A percentile compares a stretch with the other conserved stretches of the same genome.
These are phyloP conservation scores for Hypolimnas misippus DNA, from an alignment of 2,888 invertebrate genomes.

Conservation along the genomic window DNA sequence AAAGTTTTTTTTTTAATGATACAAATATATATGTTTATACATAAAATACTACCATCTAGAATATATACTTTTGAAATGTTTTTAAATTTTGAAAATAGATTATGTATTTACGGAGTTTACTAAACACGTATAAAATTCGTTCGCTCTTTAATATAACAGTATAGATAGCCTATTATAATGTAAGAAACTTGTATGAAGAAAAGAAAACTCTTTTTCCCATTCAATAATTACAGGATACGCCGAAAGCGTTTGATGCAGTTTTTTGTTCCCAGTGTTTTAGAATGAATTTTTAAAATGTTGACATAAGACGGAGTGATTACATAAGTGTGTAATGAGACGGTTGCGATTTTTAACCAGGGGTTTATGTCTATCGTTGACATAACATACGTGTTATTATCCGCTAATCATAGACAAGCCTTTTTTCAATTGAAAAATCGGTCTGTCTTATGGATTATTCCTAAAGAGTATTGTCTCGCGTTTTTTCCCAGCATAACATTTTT, in stretches of 20 bases:
- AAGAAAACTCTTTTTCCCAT: background rate
- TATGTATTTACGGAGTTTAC: too few species aligned
- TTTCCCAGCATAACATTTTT: background rate
- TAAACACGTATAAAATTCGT: too few species aligned
- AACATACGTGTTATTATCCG: constrained; percentile 39
- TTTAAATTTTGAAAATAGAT: too few species aligned
- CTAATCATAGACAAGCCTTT: constrained; percentile 35
- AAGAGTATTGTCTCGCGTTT: background rate
- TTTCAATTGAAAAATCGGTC: constrained; percentile 36
- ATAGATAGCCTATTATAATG: too few species aligned
- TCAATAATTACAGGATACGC: constrained; percentile 1
- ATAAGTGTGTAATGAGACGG: constrained; percentile 37
- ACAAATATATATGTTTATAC: too few species aligned
- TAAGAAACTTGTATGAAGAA: background rate
- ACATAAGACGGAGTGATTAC: constrained; percentile 44
- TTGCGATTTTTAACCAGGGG: constrained; percentile 39
- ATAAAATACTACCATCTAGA: too few species aligned
- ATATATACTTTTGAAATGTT: too few species aligned
- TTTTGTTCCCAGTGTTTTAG: constrained; percentile 8
- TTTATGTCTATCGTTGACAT: constrained; percentile 39
- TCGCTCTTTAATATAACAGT: too few species aligned
- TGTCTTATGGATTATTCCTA: background rate
- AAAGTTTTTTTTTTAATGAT: too few species aligned
- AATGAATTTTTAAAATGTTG: constrained; percentile 46
- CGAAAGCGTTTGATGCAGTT: constrained; percentile 4